phyloP scores from a whole-genome alignment of 92 coral and sea anemone species.

The Actinernus sp. region DNA sequence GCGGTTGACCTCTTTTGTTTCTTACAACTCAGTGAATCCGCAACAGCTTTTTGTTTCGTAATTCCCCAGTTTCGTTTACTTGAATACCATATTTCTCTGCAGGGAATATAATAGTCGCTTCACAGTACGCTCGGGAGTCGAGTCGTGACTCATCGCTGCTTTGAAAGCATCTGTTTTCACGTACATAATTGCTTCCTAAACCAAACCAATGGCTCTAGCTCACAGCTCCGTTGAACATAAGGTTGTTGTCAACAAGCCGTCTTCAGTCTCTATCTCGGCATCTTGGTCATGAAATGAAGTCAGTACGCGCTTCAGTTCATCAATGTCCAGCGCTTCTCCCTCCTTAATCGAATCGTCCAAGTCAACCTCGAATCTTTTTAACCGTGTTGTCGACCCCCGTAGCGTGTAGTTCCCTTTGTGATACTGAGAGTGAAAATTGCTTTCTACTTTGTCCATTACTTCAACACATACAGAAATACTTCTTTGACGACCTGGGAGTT shows the following conservation, averaged over 20 bases:
- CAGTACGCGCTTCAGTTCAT: slow-evolving; percentile 2
- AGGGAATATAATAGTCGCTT: too few relatives aligned
- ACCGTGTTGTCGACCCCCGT: slow-evolving; percentile 18
- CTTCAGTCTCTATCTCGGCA: background rate
- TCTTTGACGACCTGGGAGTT: slow-evolving; percentile 23
- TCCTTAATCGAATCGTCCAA: slow-evolving; percentile 41
- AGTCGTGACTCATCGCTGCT: background rate
- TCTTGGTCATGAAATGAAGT: background rate
- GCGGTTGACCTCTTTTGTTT: too few relatives aligned
- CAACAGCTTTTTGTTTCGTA: too few relatives aligned
- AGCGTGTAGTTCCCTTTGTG: background rate
- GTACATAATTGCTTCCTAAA: too few relatives aligned
- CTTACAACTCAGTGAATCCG: too few relatives aligned
- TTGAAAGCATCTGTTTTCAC: too few relatives aligned
- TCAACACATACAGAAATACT: slow-evolving; percentile 38
- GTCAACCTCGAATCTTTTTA: slow-evolving; percentile 20
- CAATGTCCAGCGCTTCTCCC: slow-evolving; percentile 24
- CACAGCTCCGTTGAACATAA: slow-evolving; percentile 51
- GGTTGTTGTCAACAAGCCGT: slow-evolving; percentile 19
- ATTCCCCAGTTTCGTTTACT: too few relatives aligned
- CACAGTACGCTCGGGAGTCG: too few relatives aligned
- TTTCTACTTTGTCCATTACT: slow-evolving; percentile 6
- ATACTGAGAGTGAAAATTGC: background rate
- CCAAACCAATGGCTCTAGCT: too few relatives aligned
- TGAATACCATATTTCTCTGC: too few relatives aligned